These are phyloP conservation scores for Amazona guildingii DNA, from an alignment of 2,113 vertebrate genomes.

Conservation along the genomic window DNA sequence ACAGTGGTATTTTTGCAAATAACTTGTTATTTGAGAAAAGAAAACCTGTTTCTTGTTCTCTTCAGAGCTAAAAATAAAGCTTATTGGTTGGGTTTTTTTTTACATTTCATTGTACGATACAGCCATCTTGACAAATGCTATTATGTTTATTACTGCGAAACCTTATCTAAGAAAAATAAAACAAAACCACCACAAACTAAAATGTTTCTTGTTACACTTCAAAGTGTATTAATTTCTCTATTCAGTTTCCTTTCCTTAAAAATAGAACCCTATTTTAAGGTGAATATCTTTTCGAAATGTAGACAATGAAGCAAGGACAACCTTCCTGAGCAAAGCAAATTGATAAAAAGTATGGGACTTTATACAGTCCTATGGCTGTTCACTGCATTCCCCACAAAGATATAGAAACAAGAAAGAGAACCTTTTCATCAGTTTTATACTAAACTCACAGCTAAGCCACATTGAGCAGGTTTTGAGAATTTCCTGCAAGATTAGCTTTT, in stretches of 20 bases:
- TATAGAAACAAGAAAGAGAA: background rate
- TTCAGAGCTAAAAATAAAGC: background rate
- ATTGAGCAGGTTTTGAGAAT: background rate
- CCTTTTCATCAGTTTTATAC: background rate
- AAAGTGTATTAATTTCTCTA: background rate
- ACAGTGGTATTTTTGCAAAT: background rate
- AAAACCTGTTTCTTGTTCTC: background rate
- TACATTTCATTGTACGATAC: background rate
- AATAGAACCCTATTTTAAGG: background rate
- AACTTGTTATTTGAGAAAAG: background rate
- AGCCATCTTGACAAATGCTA: background rate
- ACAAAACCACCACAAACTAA: fast-evolving
- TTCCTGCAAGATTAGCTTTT: background rate
- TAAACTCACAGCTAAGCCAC: background rate
- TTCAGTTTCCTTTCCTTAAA: background rate
- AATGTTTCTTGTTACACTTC: background rate
- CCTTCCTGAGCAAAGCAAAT: background rate
- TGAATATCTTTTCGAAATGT: background rate
- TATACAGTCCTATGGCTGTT: background rate
- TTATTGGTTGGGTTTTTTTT: background rate
- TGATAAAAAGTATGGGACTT: background rate
- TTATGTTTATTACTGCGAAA: background rate
- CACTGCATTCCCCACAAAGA: background rate
- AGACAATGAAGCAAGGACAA: background rate
- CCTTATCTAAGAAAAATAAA: background rate